phyloP scores from a whole-genome alignment of 2,113 vertebrate genomes.

The Lagenorhynchus albirostris region DNA sequence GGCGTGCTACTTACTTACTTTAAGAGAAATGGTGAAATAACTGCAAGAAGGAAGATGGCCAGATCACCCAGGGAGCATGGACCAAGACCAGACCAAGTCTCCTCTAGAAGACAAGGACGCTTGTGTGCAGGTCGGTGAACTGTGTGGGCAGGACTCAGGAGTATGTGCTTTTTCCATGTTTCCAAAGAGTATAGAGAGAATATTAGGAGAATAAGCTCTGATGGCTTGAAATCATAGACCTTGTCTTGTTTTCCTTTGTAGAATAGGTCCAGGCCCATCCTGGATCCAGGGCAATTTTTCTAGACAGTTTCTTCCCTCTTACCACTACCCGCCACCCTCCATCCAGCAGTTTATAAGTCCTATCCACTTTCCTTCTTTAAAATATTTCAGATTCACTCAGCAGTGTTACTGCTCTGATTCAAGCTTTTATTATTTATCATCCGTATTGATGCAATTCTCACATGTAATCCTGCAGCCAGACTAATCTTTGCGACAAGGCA shows the following conservation, averaged over 20 bases:
- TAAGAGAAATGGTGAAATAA: background rate
- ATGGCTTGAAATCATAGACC: constrained; percentile 31
- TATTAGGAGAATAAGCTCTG: background rate
- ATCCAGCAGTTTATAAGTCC: background rate
- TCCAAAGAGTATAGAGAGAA: constrained; percentile 14
- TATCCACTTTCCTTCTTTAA: background rate
- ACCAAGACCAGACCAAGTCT: constrained; percentile 51
- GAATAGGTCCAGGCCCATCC: background rate
- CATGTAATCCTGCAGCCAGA: background rate
- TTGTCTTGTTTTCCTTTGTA: constrained; percentile 29
- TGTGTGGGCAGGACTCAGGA: constrained; percentile 40
- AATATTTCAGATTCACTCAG: background rate
- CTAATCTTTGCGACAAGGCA: background rate
- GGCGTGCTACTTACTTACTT: background rate
- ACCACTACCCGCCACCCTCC: background rate
- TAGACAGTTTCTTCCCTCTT: background rate
- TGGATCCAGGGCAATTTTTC: background rate
- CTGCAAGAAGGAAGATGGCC: background rate
- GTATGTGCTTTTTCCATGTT: constrained; percentile 36
- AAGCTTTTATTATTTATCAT: background rate
- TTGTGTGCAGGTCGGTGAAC: constrained; percentile 36
- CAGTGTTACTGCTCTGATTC: background rate
- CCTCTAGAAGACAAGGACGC: constrained; percentile 43
- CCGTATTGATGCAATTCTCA: background rate
- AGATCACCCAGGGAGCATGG: constrained; percentile 68